phyloP scores from a whole-genome alignment of 2,113 vertebrate species.

The Cyphomyrus plagiostoma region DNA sequence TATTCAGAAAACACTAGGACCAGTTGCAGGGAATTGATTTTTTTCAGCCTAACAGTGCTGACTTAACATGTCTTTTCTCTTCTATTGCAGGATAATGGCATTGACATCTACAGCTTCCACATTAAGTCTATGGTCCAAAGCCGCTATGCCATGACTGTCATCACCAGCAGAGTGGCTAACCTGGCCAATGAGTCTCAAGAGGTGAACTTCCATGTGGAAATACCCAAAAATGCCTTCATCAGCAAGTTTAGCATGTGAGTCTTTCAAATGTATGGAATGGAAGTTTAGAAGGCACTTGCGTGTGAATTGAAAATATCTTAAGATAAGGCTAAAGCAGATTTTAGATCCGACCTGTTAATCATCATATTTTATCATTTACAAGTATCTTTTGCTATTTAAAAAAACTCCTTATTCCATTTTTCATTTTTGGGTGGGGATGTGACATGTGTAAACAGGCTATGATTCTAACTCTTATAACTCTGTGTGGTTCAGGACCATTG shows the following conservation, averaged over 20 bases:
- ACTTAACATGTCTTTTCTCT: neutral
- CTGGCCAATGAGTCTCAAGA: constrained; percentile 64
- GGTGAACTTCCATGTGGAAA: constrained; percentile 77
- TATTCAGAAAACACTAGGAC: neutral
- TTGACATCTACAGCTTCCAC: constrained; percentile 79
- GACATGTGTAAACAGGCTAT: neutral
- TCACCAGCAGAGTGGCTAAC: constrained; percentile 82
- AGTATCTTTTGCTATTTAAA: neutral
- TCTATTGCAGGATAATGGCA: constrained; percentile 39
- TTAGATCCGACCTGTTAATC: neutral
- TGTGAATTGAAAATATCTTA: neutral
- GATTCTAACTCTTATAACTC: neutral
- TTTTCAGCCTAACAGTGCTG: neutral
- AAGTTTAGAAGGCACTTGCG: neutral
- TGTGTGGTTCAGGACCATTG: constrained; percentile 65
- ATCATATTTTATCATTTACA: neutral
- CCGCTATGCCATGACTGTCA: constrained; percentile 79
- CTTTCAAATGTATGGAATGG: neutral
- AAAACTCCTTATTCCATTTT: neutral
- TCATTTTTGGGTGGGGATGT: neutral
- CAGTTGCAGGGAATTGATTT: neutral
- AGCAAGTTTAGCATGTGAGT: constrained; percentile 87
- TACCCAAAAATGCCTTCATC: constrained; percentile 92
- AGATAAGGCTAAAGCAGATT: neutral
- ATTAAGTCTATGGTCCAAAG: constrained; percentile 78